These are phyloP conservation scores for Kradibia gibbosae DNA, from an alignment of 1,140 invertebrate genomes.

Conservation along the genomic window DNA sequence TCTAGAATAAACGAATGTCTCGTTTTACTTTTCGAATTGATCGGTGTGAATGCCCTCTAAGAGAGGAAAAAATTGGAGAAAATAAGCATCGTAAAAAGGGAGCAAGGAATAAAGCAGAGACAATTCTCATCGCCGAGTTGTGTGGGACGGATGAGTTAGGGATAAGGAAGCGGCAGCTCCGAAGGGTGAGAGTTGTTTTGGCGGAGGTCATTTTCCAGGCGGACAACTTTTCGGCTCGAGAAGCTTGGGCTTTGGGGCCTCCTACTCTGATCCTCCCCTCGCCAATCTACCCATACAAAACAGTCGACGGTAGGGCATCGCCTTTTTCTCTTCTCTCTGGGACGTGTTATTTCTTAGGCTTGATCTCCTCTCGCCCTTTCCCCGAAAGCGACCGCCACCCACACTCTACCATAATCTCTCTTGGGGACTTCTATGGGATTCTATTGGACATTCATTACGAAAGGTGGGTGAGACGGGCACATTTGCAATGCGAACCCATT, in stretches of 20 bases:
- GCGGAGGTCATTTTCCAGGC: conserved; percentile 69
- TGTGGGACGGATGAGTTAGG: background rate
- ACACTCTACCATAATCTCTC: conserved; percentile 43
- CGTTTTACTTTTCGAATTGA: conserved; percentile 13
- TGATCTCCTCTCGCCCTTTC: conserved; percentile 21
- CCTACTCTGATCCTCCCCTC: background rate
- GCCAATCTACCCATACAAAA: background rate
- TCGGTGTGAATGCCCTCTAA: conserved; percentile 9
- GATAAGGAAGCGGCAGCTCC: conserved; percentile 52
- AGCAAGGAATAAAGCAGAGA: conserved; percentile 19
- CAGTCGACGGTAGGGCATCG: no score
- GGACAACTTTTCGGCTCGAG: conserved; percentile 57
- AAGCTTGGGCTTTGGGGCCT: conserved; percentile 55
- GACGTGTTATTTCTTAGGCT: conserved; percentile 32
- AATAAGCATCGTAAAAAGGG: conserved; percentile 31
- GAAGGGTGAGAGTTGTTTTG: conserved; percentile 60
- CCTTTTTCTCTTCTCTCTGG: conserved; percentile 22
- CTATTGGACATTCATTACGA: conserved; percentile 50
- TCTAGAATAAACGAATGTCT: background rate
- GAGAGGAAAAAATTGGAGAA: conserved; percentile 38
- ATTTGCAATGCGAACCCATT: conserved; percentile 49
- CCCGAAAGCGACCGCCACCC: conserved; percentile 4
- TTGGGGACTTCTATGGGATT: conserved; percentile 31
- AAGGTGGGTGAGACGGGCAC: background rate
- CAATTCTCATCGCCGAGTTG: conserved; percentile 27